Percentiles rank a stretch among this genome's conserved stretches.
Evolutionary conservation across 2,888 invertebrate genomes (phyloP).

Genomic region (Spodoptera picta): DNA sequence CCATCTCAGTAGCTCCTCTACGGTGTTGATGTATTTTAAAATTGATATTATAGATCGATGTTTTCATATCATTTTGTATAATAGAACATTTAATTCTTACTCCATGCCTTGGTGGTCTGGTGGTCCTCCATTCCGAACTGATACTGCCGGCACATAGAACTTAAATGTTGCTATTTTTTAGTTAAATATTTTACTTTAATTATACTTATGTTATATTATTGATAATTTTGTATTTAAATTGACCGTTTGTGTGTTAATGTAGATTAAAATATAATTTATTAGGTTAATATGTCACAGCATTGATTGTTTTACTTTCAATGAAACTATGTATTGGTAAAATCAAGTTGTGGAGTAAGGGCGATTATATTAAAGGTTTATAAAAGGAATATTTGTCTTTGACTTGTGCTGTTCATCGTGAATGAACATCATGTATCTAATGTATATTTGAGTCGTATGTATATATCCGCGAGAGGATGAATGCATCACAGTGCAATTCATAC

Average conservation of each 20-base stretch:
- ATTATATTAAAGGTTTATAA: slow-evolving; percentile 67
- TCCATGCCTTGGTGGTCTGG: slow-evolving; percentile 69
- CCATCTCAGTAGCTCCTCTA: slow-evolving; percentile 35
- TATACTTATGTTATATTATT: slow-evolving; percentile 67
- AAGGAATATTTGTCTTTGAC: slow-evolving; percentile 61
- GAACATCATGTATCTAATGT: slow-evolving; percentile 14
- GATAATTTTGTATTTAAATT: slow-evolving; percentile 71
- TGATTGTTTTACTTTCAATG: slow-evolving; percentile 48
- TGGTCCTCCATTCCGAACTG: slow-evolving; percentile 48
- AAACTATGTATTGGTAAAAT: slow-evolving; percentile 53
- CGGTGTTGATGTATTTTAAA: slow-evolving; percentile 53
- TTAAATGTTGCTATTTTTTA: slow-evolving; percentile 61
- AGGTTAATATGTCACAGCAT: slow-evolving; percentile 51
- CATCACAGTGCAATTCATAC: slow-evolving; percentile 64
- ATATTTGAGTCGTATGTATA: slow-evolving; percentile 37
- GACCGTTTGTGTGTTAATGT: slow-evolving; percentile 63
- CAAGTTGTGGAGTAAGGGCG: slow-evolving; percentile 72
- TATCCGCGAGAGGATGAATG: slow-evolving; percentile 26
- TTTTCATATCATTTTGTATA: slow-evolving; percentile 68
- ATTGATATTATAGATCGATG: slow-evolving; percentile 58
- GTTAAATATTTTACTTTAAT: slow-evolving; percentile 68
- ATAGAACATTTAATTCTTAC: slow-evolving; percentile 61
- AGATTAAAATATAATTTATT: slow-evolving; percentile 58
- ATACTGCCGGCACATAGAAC: slow-evolving; percentile 54
- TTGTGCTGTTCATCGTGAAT: slow-evolving; percentile 59